These are phyloP conservation scores for Trichonephila clavipes DNA, from an alignment of 1,140 invertebrate species.

Conservation along the genomic window DNA sequence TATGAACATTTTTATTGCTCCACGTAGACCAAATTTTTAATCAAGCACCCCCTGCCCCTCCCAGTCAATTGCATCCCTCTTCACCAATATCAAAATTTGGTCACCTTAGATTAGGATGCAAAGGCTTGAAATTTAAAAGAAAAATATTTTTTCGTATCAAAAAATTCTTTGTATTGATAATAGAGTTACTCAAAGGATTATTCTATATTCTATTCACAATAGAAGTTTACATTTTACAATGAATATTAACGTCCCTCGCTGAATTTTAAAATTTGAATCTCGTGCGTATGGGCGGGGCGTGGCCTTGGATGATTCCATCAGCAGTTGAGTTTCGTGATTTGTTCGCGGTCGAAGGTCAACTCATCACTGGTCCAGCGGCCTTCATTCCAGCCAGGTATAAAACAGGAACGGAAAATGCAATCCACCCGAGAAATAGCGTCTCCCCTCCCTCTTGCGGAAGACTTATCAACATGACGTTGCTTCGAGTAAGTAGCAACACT, in stretches of 20 bases:
- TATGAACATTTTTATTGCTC: too few species aligned
- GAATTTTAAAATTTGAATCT: slow-evolving; percentile 40
- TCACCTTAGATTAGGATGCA: too few species aligned
- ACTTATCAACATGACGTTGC: neutral
- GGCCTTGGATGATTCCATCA: slow-evolving; percentile 16
- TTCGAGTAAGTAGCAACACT: neutral
- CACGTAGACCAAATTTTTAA: too few species aligned
- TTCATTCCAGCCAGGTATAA: slow-evolving; percentile 38
- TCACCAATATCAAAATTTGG: too few species aligned
- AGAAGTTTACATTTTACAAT: neutral
- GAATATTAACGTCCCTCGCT: neutral
- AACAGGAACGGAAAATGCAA: slow-evolving; percentile 23
- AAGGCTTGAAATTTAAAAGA: neutral
- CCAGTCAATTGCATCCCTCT: too few species aligned
- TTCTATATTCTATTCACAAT: neutral
- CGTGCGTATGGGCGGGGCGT: slow-evolving; percentile 34
- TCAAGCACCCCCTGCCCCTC: too few species aligned
- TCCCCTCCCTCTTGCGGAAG: slow-evolving; percentile 12
- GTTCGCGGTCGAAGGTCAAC: slow-evolving; percentile 45
- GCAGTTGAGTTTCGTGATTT: slow-evolving; percentile 1
- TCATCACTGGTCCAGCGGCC: slow-evolving; percentile 16
- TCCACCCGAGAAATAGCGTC: slow-evolving; percentile 29
- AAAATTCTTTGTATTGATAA: neutral
- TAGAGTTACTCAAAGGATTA: neutral
- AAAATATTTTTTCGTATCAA: neutral